Base-by-base conservation (phyloP, 1,140 invertebrate species). In the Drosophila ironensis region DNA sequence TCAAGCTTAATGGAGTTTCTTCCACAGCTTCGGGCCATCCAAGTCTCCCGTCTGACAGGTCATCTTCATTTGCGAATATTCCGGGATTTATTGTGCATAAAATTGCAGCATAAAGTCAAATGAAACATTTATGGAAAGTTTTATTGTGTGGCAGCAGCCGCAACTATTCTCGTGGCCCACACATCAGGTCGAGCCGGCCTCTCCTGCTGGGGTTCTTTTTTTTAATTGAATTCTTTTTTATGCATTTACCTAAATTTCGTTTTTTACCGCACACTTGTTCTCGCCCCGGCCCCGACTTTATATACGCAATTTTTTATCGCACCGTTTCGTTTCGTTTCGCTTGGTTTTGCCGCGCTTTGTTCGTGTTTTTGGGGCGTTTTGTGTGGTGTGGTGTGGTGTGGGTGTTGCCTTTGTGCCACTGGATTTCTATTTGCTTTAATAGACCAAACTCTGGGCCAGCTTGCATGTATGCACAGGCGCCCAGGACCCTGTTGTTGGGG, bases 61-160 rank as follows among this genome's bases (percentile, higher is more conserved):
- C 25, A 12, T 27, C 27, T 64, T 51, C 27, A 66, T 64, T 64
- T 66, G 5, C 25, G 25, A 27, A 3, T 6, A 14, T 33, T n/a
- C 37, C 3, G 8, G 69, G 71, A 84, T 86, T 80, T 86, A 84
- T 80, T 86, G 72, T 86, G 70, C 74, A 86, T 38, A 80, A 80
- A 84, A 84, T 86, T 60, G 33, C 45, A 71, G 53, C 52, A 72
- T 33, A 86, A 86, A 80, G 67, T 80, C 70, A 51, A 74, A 86
- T 84, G 80, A 86, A 86, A 84, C 80, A 67, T 81, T 52, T 77
- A 82, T 84, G 74, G 80, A 86, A 80, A 86, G 71, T 84, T 84
- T 74, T 86, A 84, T 86, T 84, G 74, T 63, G 78, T 40, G 37
- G 45, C 56, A 54, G 46, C 27, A 7, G 35, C n/a, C 37, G 56